Conservation (phyloP, 2,797 vertebrate genomes). For the Microctenopoma lineatum region DNA sequence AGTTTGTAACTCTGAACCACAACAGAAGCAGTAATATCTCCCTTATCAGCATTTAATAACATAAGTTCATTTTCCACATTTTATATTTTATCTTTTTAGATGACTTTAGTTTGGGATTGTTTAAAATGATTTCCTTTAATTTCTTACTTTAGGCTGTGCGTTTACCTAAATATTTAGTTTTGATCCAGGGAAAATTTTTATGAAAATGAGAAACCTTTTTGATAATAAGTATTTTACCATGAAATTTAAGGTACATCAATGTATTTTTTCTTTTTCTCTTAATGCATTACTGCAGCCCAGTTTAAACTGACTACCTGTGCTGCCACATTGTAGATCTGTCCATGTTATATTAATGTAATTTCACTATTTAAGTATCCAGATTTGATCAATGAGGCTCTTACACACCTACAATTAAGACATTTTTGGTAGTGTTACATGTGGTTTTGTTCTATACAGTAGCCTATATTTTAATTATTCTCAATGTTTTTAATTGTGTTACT, state of each 20-base stretch:
- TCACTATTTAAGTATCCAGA: constrained; percentile 12
- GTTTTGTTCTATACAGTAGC: constrained; percentile 4
- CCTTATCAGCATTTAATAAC: constrained; percentile 13
- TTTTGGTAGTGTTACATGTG: constrained; percentile 16
- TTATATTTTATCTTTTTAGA: constrained; percentile 1
- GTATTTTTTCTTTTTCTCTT: constrained; percentile 26
- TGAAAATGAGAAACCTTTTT: background rate
- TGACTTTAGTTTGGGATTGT: background rate
- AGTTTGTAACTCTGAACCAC: background rate
- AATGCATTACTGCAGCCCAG: constrained; percentile 21
- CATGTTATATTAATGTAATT: constrained; percentile 19
- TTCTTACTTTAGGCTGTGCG: constrained; percentile 14
- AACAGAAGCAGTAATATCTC: background rate
- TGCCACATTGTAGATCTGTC: constrained; percentile 15
- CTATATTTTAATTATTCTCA: constrained; percentile 22
- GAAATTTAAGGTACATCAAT: constrained; percentile 20
- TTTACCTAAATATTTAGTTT: constrained; percentile 7
- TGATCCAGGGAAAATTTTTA: constrained; percentile 12
- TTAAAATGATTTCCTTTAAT: background rate
- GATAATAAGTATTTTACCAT: constrained; percentile 13
- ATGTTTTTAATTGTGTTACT: constrained; percentile 49
- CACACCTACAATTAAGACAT: constrained; percentile 1
- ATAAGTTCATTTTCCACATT: too few species aligned
- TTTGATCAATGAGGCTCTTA: background rate
- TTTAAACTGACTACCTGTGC: constrained; percentile 37